phyloP scores from a whole-genome alignment of 2,113 vertebrate genomes.

The Scartelaos histophorus region DNA sequence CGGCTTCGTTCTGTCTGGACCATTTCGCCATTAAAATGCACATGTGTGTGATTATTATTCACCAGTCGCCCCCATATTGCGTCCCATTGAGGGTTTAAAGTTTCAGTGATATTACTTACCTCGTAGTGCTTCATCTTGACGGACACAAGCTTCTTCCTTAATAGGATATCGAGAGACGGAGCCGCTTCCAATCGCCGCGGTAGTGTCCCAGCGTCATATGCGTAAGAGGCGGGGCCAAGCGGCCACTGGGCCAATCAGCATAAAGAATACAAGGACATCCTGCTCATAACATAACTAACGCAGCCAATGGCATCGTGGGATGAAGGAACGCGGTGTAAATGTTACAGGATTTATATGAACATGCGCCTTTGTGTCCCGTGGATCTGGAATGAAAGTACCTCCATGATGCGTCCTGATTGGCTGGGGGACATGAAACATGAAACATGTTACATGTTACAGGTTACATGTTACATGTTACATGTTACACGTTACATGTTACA shows the following conservation, averaged over 20 bases:
- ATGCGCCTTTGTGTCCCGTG: too few species aligned
- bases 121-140: constrained; percentile 84
- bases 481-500: too few species aligned
- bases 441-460: too few species aligned
- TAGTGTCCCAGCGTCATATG: constrained; percentile 2
- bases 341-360: constrained; percentile 21
- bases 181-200: constrained; percentile 58
- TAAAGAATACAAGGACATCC: fast-evolving
- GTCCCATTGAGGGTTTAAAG: constrained; percentile 26
- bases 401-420: too few species aligned
- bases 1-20: neutral
- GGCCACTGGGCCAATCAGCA: constrained; percentile 29
- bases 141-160: constrained; percentile 52
- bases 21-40: neutral
- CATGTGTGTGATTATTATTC: neutral
- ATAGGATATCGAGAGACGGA: constrained; percentile 55
- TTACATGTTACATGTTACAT: too few species aligned
- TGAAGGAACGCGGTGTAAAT: constrained; percentile 5
- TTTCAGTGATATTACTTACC: constrained; percentile 65
- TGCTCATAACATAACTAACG: neutral
- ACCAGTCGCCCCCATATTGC: neutral
- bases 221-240: neutral
- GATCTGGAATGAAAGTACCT: too few species aligned
- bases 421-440: too few species aligned
- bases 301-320: constrained; percentile 52